Conservation (phyloP, 2,113 vertebrate genomes). For the Alouatta palliata region DNA sequence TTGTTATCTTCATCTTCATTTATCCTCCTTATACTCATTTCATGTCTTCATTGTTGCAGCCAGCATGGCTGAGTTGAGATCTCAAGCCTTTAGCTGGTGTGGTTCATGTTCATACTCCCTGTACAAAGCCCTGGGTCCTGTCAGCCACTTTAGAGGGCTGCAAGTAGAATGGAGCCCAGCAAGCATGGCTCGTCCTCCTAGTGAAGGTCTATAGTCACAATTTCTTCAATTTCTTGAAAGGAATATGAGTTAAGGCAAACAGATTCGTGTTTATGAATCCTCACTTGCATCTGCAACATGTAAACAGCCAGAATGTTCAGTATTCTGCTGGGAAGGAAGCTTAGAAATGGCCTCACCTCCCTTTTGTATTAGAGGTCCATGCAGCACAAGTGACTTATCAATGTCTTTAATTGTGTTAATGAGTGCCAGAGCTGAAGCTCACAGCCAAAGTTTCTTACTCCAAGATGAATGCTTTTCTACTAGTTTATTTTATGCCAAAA, state of each 20-base stretch:
- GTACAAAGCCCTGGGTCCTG: background rate
- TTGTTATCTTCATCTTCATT: background rate
- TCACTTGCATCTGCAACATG: background rate
- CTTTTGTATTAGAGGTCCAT: background rate
- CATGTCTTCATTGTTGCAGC: background rate
- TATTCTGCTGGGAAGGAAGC: background rate
- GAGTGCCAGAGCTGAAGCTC: background rate
- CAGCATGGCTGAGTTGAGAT: background rate
- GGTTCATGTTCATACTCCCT: background rate
- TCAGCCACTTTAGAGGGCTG: accelerated
- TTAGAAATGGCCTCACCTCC: background rate
- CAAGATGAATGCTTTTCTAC: background rate
- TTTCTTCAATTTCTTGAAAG: background rate
- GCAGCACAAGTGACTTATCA: background rate
- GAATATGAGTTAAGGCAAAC: background rate
- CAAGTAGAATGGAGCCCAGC: accelerated
- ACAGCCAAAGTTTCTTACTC: background rate
- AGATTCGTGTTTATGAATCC: background rate
- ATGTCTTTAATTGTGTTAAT: background rate
- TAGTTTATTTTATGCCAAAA: background rate
- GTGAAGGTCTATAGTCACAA: accelerated
- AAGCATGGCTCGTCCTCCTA: background rate
- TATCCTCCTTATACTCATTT: background rate
- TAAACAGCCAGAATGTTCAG: background rate
- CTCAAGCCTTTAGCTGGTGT: background rate